Evolutionary conservation across 2,113 vertebrate species (phyloP).

Genomic region (Candoia aspera): DNA sequence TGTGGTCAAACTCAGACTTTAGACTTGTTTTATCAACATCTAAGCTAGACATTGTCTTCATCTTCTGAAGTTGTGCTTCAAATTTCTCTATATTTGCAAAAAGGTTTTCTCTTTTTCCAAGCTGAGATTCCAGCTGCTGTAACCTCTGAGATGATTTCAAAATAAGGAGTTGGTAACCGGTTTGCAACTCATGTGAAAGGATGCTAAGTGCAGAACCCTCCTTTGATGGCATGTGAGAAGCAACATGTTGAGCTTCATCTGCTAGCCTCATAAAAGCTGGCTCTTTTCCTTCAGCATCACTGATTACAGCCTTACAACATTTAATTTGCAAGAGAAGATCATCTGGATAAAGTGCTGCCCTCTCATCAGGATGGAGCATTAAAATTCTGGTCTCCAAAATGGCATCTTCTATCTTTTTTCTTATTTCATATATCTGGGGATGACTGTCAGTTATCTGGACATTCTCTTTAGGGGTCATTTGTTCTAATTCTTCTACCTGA

Average conservation of each 20-base stretch:
- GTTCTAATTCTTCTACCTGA: constrained; percentile 67
- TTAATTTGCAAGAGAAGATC: constrained; percentile 82
- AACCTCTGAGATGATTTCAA: constrained; percentile 76
- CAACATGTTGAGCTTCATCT: constrained; percentile 72
- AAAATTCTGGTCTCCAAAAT: constrained; percentile 80
- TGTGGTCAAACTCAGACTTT: constrained; percentile 65
- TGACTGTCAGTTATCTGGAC: constrained; percentile 53
- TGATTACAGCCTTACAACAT: constrained; percentile 77
- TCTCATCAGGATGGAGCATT: constrained; percentile 66
- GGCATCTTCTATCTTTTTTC: constrained; percentile 76
- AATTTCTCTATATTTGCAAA: constrained; percentile 77
- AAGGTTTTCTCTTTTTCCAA: constrained; percentile 83
- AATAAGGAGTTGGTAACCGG: constrained; percentile 77
- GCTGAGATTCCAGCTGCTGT: constrained; percentile 78
- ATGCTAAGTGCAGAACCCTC: constrained; percentile 72
- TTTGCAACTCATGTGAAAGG: constrained; percentile 75
- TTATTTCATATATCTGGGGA: constrained; percentile 73
- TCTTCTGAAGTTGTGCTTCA: constrained; percentile 75
- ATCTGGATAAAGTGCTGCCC: constrained; percentile 81
- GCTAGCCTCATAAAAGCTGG: constrained; percentile 71
- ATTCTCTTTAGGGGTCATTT: constrained; percentile 58
- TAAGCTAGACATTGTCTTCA: constrained; percentile 56
- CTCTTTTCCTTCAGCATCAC: constrained; percentile 76
- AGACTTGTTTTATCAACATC: constrained; percentile 51
- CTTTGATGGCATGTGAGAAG: constrained; percentile 66